Evolutionary conservation across 2,797 vertebrate genomes (phyloP).

Genomic region (Mycteria americana): DNA sequence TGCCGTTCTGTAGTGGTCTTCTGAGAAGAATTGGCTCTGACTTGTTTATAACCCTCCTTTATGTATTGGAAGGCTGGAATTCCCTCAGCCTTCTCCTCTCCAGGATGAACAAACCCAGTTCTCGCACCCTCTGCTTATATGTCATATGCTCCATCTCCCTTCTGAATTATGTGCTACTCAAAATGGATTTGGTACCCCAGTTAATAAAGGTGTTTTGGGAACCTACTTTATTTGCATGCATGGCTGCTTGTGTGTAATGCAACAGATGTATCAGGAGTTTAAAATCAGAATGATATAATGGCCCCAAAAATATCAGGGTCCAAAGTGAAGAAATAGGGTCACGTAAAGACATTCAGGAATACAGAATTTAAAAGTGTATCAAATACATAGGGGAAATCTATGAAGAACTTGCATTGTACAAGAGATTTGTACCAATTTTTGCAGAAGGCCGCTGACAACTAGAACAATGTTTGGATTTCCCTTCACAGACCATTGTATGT

Average conservation of each 20-base stretch:
- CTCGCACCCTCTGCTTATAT: not conserved
- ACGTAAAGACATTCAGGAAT: not conserved
- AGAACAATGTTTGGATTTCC: not conserved
- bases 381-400: not conserved
- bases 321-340: not conserved
- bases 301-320: not conserved
- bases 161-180: not conserved
- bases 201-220: not conserved
- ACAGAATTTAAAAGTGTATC: not conserved
- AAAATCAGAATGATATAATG: not conserved
- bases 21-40: not conserved
- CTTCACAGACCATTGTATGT: not conserved
- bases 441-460: not conserved
- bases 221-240: not conserved
- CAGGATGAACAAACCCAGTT: not conserved
- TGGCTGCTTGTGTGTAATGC: not conserved
- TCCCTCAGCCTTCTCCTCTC: not conserved
- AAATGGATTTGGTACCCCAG: not conserved
- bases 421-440: not conserved
- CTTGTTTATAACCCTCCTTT: not conserved
- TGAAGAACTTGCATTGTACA: not conserved
- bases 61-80: not conserved
- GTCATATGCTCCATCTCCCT: not conserved
- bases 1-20: not conserved
- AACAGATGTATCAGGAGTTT: not conserved